Evolutionary conservation across 2,888 invertebrate genomes (phyloP).

Genomic region (Chrysotoxum bicinctum): DNA sequence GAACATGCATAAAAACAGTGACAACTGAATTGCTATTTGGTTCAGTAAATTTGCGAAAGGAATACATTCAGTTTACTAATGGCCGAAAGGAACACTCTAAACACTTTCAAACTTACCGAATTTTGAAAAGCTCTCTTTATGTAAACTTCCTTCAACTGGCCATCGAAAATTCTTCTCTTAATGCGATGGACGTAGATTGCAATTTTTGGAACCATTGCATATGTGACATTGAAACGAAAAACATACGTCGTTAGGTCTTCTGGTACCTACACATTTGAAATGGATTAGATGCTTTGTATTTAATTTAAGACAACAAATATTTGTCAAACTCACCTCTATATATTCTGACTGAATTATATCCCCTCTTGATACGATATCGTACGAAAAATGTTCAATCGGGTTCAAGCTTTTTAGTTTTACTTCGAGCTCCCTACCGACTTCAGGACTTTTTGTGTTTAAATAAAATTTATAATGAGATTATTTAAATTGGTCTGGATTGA

Average conservation of each 20-base stretch:
- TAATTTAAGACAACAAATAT: no score
- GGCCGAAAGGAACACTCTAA: no score
- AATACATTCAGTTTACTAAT: no score
- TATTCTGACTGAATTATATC: constrained; percentile 90
- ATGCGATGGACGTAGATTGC: constrained; percentile 34
- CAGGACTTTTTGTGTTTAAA: constrained; percentile 79
- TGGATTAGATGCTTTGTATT: background rate
- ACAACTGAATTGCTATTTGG: no score
- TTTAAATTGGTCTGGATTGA: background rate
- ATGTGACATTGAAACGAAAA: constrained; percentile 4
- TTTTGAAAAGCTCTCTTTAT: constrained; percentile 40
- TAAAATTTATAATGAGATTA: background rate
- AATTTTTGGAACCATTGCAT: constrained; percentile 55
- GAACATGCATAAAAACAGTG: no score
- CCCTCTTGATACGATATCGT: constrained; percentile 91
- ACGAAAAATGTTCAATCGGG: constrained; percentile 88
- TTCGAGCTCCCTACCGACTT: constrained; percentile 87
- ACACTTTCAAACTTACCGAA: constrained; percentile 31
- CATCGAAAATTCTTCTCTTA: background rate
- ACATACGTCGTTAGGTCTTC: background rate
- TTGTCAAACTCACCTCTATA: constrained; percentile 78
- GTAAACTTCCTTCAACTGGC: constrained; percentile 13
- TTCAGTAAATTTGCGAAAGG: no score
- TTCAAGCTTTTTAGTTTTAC: constrained; percentile 88
- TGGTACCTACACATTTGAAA: constrained; percentile 50